Evolutionary conservation across 1,140 invertebrate species (phyloP).

Genomic region (Plectrocnemia conspersa): DNA sequence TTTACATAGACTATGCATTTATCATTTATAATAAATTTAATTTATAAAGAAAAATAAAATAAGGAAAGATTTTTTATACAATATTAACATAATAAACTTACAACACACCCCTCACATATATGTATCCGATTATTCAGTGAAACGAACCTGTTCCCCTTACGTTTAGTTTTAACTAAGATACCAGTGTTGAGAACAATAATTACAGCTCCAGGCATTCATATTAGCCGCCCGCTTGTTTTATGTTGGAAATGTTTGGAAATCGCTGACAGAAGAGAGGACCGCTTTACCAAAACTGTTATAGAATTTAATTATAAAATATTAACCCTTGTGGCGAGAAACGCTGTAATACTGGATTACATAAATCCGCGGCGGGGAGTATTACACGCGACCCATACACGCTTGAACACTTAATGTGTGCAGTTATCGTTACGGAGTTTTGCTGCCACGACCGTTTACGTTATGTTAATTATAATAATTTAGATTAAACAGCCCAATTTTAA

Average conservation of each 20-base stretch:
- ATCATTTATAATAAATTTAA: no score
- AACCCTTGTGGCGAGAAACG: conserved; percentile 3
- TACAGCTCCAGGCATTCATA: conserved; percentile 15
- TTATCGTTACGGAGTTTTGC: no score
- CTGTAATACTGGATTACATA: conserved; percentile 13
- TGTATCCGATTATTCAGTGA: no score
- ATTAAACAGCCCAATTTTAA: no score
- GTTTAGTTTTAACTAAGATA: no score
- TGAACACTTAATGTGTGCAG: conserved; percentile 18
- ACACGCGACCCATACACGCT: conserved; percentile 11
- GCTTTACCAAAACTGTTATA: conserved; percentile 27
- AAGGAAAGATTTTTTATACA: no score
- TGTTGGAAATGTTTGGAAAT: conserved; percentile 18
- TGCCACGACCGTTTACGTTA: no score
- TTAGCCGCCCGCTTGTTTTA: background rate
- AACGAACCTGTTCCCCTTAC: conserved; percentile 1
- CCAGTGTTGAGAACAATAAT: conserved; percentile 33
- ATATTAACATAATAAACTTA: no score
- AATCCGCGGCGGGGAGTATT: conserved; percentile 13
- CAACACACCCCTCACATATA: no score
- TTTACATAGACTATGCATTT: no score
- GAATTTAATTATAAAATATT: conserved; percentile 32
- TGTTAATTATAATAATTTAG: no score
- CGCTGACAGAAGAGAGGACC: conserved; percentile 17
- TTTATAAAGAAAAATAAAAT: no score